Conservation (phyloP, 2,888 invertebrate species). For the Schizotus pectinicornis region DNA sequence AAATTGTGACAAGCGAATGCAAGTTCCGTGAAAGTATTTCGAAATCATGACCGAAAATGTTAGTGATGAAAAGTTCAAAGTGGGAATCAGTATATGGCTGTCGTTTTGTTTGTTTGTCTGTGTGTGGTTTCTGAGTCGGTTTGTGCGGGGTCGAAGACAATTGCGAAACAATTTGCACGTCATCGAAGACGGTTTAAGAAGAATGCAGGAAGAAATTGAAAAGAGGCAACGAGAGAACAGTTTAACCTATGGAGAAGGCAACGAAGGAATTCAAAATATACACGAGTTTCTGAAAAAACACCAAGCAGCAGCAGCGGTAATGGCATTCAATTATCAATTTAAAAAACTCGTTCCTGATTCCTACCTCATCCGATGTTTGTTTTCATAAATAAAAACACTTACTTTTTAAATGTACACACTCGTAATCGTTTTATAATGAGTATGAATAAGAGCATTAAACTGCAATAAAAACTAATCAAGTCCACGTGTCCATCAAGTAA, state of each 20-base stretch:
- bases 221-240: conserved; percentile 42
- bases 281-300: conserved; percentile 32
- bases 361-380: no score
- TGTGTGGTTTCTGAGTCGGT: conserved; percentile 49
- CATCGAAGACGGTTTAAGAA: conserved; percentile 53
- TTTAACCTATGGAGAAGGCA: conserved; percentile 35
- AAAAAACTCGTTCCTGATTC: no score
- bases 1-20: neutral
- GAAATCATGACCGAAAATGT: conserved; percentile 5
- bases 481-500: neutral
- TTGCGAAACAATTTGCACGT: conserved; percentile 51
- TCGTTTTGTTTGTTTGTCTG: conserved; percentile 48
- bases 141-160: conserved; percentile 48
- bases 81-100: conserved; percentile 45
- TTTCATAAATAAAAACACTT: no score
- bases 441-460: no score
- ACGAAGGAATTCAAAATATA: conserved; percentile 33
- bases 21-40: neutral
- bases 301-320: conserved; percentile 15
- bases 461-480: neutral
- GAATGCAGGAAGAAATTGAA: conserved; percentile 51
- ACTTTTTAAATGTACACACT: no score
- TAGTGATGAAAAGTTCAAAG: conserved; percentile 27
- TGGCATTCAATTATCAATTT: neutral
- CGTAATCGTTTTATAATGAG: no score